Evolutionary conservation across 2,888 invertebrate genomes (phyloP).

Genomic region (Aphodius granarius): DNA sequence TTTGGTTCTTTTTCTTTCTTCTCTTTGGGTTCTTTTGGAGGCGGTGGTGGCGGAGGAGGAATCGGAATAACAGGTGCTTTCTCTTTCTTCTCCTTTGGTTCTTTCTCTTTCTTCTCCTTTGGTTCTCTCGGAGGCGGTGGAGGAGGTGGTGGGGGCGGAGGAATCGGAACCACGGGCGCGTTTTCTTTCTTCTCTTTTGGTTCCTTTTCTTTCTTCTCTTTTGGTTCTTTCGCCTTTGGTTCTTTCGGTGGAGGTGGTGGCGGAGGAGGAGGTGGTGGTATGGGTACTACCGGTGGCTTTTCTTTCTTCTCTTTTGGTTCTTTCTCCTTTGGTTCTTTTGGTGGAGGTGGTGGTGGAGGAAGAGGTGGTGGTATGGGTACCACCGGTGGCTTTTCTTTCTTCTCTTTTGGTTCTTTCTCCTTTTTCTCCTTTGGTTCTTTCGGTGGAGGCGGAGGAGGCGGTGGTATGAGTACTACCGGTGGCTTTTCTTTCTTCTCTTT

Average conservation of each 20-base stretch:
- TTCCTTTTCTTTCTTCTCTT: no score
- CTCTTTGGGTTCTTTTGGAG: not conserved
- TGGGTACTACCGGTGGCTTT: not conserved
- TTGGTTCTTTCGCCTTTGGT: not conserved
- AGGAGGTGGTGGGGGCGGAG: not conserved
- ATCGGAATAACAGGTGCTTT: not conserved
- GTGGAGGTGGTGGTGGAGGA: not conserved
- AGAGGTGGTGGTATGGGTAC: not conserved
- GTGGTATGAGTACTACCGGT: not conserved
- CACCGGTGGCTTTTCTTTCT: not conserved
- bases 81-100: not conserved
- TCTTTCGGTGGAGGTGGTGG: not conserved
- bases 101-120: not conserved
- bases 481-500: not conserved
- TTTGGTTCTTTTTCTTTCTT: not conserved
- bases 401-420: not conserved
- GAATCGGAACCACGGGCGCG: not conserved
- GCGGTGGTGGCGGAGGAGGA: not conserved
- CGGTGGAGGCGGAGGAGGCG: not conserved
- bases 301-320: not conserved
- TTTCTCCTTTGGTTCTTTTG: not conserved
- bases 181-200: not conserved
- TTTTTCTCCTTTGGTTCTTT: not conserved
- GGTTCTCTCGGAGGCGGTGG: not conserved
- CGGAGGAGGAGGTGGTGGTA: not conserved